Evolutionary conservation across 1,140 invertebrate species (phyloP).

Genomic region (Megathymus violae): DNA sequence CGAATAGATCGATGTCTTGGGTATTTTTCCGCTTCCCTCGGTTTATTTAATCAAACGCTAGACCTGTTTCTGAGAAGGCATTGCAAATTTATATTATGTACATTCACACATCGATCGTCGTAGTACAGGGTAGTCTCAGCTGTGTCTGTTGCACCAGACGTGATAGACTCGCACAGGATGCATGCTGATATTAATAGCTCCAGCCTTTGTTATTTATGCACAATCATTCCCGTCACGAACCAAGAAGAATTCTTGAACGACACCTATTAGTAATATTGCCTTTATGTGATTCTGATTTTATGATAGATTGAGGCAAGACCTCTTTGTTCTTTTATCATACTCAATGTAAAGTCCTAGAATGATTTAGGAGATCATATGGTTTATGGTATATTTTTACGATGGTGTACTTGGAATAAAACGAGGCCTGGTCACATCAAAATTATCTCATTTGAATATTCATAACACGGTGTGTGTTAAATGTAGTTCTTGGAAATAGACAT

Average conservation of each 20-base stretch:
- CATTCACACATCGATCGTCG: conserved; percentile 7
- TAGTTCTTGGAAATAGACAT: no score
- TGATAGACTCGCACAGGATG: conserved; percentile 25
- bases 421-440: no score
- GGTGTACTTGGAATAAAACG: no score
- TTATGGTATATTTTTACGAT: no score
- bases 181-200: conserved; percentile 24
- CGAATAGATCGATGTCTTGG: neutral
- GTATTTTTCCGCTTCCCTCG: neutral
- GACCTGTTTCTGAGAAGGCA: conserved; percentile 8
- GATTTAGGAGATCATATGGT: neutral
- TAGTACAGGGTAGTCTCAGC: conserved; percentile 4
- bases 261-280: conserved; percentile 29
- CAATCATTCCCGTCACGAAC: conserved; percentile 18
- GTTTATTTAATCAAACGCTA: conserved; percentile 1
- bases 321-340: neutral
- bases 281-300: conserved; percentile 27
- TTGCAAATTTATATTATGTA: conserved; percentile 3
- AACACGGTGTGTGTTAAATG: no score
- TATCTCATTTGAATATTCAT: no score
- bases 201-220: conserved; percentile 19
- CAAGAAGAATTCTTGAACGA: conserved; percentile 18
- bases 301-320: conserved; percentile 13
- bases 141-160: conserved; percentile 22
- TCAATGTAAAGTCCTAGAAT: neutral